Evolutionary conservation across 2,888 invertebrate species (phyloP).

Genomic region (Drosophila atripex): DNA sequence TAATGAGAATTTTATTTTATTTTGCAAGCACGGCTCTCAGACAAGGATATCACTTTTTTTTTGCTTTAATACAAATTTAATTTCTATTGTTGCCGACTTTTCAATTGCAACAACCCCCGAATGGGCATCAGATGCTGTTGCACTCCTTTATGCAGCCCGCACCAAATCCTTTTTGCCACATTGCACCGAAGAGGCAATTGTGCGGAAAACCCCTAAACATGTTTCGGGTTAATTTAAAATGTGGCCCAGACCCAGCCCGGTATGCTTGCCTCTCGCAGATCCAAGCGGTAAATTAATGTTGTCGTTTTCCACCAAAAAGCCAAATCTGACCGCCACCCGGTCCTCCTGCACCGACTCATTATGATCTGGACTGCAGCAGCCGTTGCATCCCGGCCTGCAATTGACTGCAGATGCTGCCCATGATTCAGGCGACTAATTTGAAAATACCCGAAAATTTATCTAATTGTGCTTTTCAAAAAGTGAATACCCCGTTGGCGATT

Average conservation of each 20-base stretch:
- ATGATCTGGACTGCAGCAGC: slow-evolving; percentile 33
- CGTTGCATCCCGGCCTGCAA: slow-evolving; percentile 53
- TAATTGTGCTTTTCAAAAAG: slow-evolving; percentile 46
- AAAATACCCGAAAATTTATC: slow-evolving; percentile 65
- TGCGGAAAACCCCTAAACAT: slow-evolving; percentile 82
- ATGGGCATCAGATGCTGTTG: slow-evolving; percentile 64
- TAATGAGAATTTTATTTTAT: not conserved
- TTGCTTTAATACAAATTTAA: not conserved
- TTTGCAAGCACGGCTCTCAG: not conserved
- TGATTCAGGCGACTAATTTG: slow-evolving; percentile 70
- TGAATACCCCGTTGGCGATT: slow-evolving; percentile 15
- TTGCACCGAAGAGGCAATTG: slow-evolving; percentile 76
- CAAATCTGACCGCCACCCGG: slow-evolving; percentile 38
- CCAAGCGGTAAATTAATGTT: slow-evolving; percentile 82
- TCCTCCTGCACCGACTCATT: slow-evolving; percentile 18
- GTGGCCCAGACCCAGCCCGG: slow-evolving; percentile 72
- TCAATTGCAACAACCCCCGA: slow-evolving; percentile 33
- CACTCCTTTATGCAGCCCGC: slow-evolving; percentile 46
- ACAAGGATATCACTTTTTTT: not conserved
- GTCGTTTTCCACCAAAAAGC: slow-evolving; percentile 76
- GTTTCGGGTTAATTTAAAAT: slow-evolving; percentile 83
- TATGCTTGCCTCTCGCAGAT: slow-evolving; percentile 68
- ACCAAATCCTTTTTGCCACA: slow-evolving; percentile 58
- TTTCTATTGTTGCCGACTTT: slow-evolving; percentile 30
- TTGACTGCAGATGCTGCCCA: slow-evolving; percentile 73